Base-by-base conservation (phyloP, 2,888 invertebrate species). In the Drosophila ezoana region DNA sequence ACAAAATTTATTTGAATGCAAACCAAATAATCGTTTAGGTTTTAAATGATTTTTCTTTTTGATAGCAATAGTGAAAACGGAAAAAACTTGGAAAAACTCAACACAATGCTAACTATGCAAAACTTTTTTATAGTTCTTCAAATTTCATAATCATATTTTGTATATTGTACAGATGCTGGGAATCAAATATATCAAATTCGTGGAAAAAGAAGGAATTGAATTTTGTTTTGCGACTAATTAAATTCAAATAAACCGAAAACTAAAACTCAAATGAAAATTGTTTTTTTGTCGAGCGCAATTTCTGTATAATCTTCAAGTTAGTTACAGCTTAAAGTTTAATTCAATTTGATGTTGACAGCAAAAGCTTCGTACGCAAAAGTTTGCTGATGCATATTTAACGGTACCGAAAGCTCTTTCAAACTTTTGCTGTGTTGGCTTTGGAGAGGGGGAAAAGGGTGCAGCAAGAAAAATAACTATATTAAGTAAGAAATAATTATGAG, bases 311-410 rank as follows among this genome's bases (percentile, higher is more conserved):
- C 28, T 41, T 45, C 18, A 35, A 37, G 14, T 56, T 14, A 47
- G 33, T 41, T 52, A 13, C 57, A 20, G 18, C 11, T 33, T 9
- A 54, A 28, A 28, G 28, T 28, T 28, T 28, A 2, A 28, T 28
- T 28, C 28, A 32, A 18, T 20, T 14, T 70, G 45, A 38, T 48
- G 45, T 47, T 63, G 69, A 43, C 51, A 28, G 49, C 35, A 40
- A 71, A 86, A 66, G 44, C 53, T 78, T 63, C 6, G 13, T 28
- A 49, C 13, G 51, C 45, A 66, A 47, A 64, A 65, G 57, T 44
- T 69, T 51, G 6, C 38, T 43, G 56, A 77, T 69, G 79, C 61
- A 72, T 67, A 82, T 60, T 66, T 60, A 81, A 81, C 20, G 33
- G 35, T 62, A 66, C 51, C 48, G 45, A 75, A 87, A 70, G 67